phyloP scores from a whole-genome alignment of 2,888 invertebrate species.

The Odontocerum albicorne region DNA sequence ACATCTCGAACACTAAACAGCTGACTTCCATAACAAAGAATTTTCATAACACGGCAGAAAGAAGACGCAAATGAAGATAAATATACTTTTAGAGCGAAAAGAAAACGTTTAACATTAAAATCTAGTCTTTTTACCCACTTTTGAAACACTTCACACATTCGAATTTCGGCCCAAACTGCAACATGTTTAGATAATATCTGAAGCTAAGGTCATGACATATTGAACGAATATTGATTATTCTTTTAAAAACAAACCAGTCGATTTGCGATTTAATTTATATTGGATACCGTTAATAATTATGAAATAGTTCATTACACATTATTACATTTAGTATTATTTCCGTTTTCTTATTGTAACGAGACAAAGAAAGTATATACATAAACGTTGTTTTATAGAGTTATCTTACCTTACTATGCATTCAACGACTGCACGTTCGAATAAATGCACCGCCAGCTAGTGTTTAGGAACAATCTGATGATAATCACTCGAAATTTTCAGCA shows the following conservation, averaged over 20 bases:
- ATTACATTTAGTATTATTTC: slow-evolving; percentile 2
- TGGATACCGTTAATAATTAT: not conserved
- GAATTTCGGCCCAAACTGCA: slow-evolving; percentile 6
- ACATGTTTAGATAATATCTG: slow-evolving; percentile 18
- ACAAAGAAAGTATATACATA: slow-evolving; percentile 8
- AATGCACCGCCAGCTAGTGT: slow-evolving; percentile 16
- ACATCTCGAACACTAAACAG: slow-evolving; percentile 41
- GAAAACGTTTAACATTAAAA: not conserved
- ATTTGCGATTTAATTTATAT: not conserved
- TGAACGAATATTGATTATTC: slow-evolving; percentile 27
- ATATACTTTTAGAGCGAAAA: not conserved
- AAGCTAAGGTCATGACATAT: slow-evolving; percentile 26
- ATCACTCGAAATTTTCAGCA: slow-evolving; percentile 21
- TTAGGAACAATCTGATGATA: slow-evolving; percentile 13
- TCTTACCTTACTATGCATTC: slow-evolving; percentile 30
- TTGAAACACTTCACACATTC: no score
- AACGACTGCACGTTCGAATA: slow-evolving; percentile 5
- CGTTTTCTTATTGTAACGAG: slow-evolving; percentile 2
- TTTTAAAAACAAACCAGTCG: slow-evolving; percentile 7
- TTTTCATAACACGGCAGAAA: slow-evolving; percentile 19
- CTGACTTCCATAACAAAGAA: slow-evolving; percentile 50
- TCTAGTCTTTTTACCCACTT: no score
- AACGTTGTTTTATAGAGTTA: not conserved
- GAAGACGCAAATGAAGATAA: slow-evolving; percentile 12
- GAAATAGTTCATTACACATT: not conserved